These are phyloP conservation scores for Drosophila stalkeri DNA, from an alignment of 2,888 invertebrate species.

Conservation along the genomic window DNA sequence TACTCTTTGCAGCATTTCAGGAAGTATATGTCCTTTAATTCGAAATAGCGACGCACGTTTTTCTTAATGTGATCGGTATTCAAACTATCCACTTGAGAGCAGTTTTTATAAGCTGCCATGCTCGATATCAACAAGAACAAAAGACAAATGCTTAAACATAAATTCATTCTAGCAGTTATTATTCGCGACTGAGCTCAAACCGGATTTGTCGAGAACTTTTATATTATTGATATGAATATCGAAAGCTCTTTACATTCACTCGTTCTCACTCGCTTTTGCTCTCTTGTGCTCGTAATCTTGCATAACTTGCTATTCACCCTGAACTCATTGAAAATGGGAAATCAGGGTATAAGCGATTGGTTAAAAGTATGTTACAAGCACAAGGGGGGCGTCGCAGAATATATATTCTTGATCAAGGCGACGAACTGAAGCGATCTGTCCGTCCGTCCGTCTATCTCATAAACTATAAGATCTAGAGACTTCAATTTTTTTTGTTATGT, in stretches of 20 bases:
- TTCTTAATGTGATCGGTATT: background rate
- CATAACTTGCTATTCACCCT: too few species aligned
- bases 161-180: background rate
- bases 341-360: too few species aligned
- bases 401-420: too few species aligned
- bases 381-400: too few species aligned
- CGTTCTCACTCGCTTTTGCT: background rate
- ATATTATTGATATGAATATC: background rate
- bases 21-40: slow-evolving; percentile 9
- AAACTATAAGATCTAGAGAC: too few species aligned
- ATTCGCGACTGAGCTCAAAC: background rate
- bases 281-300: too few species aligned
- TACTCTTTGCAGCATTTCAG: background rate
- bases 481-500: too few species aligned
- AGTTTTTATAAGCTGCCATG: background rate
- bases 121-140: background rate
- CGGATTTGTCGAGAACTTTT: background rate
- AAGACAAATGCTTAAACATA: background rate
- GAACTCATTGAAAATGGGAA: too few species aligned
- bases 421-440: too few species aligned
- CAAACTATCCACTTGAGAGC: background rate
- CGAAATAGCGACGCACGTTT: slow-evolving; percentile 2
- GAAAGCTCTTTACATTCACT: background rate
- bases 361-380: too few species aligned
- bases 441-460: too few species aligned